Conservation (phyloP, 1,140 invertebrate species). For the Bursaphelenchus mucronatus region DNA sequence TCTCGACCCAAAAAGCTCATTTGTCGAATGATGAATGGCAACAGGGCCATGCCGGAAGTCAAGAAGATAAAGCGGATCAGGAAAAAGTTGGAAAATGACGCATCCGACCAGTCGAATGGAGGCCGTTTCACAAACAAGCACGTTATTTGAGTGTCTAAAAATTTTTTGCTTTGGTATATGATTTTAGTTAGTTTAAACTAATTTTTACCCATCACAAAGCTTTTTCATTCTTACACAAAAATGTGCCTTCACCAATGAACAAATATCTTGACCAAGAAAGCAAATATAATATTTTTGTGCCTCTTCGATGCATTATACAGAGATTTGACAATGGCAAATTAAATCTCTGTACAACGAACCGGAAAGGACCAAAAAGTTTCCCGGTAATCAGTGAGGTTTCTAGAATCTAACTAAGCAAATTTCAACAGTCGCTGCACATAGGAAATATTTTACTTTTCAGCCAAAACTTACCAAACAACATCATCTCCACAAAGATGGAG, state of each 20-base stretch:
- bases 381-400: background rate
- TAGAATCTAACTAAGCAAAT: conserved; percentile 1
- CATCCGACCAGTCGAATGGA: conserved; percentile 29
- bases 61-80: conserved; percentile 16
- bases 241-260: too few relatives aligned
- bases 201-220: too few relatives aligned
- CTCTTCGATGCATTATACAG: too few relatives aligned
- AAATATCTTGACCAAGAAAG: too few relatives aligned
- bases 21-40: conserved; percentile 16
- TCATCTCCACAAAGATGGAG: conserved; percentile 27
- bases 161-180: background rate
- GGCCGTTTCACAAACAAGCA: conserved; percentile 27
- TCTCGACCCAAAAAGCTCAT: conserved; percentile 18
- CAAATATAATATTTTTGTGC: too few relatives aligned
- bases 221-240: too few relatives aligned
- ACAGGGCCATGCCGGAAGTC: conserved; percentile 22
- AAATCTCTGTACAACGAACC: too few relatives aligned
- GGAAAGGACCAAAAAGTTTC: background rate
- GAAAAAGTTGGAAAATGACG: conserved; percentile 23
- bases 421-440: too few relatives aligned
- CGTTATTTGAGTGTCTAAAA: conserved; percentile 25
- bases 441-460: background rate
- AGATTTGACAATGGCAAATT: too few relatives aligned
- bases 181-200: too few relatives aligned
- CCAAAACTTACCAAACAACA: conserved; percentile 16